Evolutionary conservation across 2,113 vertebrate species (phyloP).

Genomic region (Mesoclemmys tuberculata): DNA sequence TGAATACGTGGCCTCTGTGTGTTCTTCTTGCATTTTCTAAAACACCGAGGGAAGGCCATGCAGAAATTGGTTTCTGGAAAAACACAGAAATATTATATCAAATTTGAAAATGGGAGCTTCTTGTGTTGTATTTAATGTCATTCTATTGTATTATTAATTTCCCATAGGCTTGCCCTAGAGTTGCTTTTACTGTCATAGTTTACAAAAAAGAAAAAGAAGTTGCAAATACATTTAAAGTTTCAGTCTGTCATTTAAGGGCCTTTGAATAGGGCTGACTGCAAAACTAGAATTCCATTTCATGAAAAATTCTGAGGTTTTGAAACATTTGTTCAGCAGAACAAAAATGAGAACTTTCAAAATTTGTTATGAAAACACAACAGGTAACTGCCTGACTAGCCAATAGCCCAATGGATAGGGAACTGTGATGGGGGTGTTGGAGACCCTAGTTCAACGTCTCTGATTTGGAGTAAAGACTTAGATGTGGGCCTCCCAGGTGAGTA

Average conservation of each 20-base stretch:
- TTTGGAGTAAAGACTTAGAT: not conserved
- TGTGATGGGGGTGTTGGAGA: not conserved
- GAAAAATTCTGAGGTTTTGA: not conserved
- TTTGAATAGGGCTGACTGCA: not conserved
- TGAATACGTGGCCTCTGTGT: conserved; percentile 40
- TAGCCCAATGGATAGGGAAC: not conserved
- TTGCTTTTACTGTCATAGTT: not conserved
- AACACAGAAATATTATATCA: conserved; percentile 41
- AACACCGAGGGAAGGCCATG: conserved; percentile 38
- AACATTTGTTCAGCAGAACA: not conserved
- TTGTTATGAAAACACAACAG: not conserved
- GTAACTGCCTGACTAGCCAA: not conserved
- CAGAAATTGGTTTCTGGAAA: conserved; percentile 17
- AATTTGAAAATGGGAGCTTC: conserved; percentile 46
- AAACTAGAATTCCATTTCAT: not conserved
- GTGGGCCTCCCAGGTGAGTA: not conserved
- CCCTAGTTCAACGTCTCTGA: not conserved
- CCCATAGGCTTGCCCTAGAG: conserved; percentile 5
- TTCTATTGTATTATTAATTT: conserved; percentile 30
- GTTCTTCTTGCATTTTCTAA: conserved; percentile 61
- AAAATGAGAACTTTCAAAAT: not conserved
- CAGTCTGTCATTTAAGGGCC: not conserved
- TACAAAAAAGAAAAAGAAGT: not conserved
- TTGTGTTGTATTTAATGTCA: conserved; percentile 23
- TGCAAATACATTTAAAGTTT: not conserved